phyloP scores from a whole-genome alignment of 2,113 vertebrate species.

The Hyaena hyaena region DNA sequence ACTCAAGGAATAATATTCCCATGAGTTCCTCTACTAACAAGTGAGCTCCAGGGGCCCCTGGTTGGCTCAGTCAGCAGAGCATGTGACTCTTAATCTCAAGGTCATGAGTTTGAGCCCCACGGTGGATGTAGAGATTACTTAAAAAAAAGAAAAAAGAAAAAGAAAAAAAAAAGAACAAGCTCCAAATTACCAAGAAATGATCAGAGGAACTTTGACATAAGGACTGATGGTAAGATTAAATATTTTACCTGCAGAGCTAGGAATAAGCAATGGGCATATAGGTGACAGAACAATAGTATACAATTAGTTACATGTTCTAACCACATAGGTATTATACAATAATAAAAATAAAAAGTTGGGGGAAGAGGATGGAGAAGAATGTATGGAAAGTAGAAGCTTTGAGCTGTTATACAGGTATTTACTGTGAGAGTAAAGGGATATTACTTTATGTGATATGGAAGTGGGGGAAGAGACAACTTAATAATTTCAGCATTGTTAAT shows the following conservation, averaged over 20 bases:
- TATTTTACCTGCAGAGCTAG: not conserved
- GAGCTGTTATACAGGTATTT: not conserved
- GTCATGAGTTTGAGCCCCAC: not conserved
- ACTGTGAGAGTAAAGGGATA: not conserved
- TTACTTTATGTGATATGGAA: not conserved
- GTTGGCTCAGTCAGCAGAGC: not conserved
- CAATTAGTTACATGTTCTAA: not conserved
- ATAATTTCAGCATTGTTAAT: not conserved
- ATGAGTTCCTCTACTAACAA: not conserved
- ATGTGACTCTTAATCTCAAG: not conserved
- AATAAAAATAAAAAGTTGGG: not conserved
- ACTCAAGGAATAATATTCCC: not conserved
- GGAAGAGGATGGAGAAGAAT: not conserved
- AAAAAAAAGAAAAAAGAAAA: not conserved
- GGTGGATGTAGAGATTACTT: not conserved
- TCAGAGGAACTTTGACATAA: not conserved
- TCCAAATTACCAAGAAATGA: not conserved
- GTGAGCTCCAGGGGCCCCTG: not conserved
- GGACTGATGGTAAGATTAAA: not conserved
- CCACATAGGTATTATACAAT: not conserved
- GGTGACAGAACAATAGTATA: not conserved
- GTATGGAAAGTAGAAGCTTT: not conserved
- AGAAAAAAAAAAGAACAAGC: not conserved
- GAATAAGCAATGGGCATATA: not conserved
- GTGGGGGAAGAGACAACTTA: not conserved